These are phyloP conservation scores for Platygyra sinensis DNA, from an alignment of 64 coral and sea anemone species.

Conservation along the genomic window DNA sequence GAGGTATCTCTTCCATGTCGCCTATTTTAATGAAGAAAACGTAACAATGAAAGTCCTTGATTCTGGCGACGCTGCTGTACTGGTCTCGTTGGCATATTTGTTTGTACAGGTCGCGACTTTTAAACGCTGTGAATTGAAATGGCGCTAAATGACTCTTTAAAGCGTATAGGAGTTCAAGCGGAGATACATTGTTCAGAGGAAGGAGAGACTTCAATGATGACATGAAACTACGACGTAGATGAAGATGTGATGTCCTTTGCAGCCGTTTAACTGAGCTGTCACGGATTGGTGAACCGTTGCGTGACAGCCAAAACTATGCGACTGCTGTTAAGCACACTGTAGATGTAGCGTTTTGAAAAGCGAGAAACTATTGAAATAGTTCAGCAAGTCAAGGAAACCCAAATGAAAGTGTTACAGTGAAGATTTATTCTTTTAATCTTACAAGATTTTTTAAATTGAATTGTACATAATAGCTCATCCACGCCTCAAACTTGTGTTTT, in stretches of 20 bases:
- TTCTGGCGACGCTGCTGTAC: background rate
- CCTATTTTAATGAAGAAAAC: background rate
- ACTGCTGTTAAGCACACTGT: background rate
- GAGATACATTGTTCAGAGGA: too few species aligned
- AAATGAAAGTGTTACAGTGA: background rate
- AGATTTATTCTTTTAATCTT: background rate
- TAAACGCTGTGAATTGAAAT: too few species aligned
- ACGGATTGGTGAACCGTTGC: too few species aligned
- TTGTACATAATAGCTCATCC: background rate
- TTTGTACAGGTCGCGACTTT: background rate
- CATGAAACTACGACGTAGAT: too few species aligned
- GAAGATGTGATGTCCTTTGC: too few species aligned
- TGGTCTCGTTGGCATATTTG: background rate
- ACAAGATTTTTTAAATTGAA: background rate
- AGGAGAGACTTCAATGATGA: too few species aligned
- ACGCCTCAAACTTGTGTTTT: background rate
- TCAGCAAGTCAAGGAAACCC: background rate
- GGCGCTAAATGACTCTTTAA: too few species aligned
- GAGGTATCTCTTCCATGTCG: background rate
- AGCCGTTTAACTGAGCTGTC: too few species aligned
- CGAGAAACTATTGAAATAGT: background rate
- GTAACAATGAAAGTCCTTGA: background rate
- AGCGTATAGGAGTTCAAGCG: too few species aligned
- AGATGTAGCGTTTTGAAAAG: background rate
- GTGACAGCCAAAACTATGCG: too few species aligned